phyloP scores from a whole-genome alignment of 1,140 invertebrate species.

The Venustaconcha ellipsiformis region DNA sequence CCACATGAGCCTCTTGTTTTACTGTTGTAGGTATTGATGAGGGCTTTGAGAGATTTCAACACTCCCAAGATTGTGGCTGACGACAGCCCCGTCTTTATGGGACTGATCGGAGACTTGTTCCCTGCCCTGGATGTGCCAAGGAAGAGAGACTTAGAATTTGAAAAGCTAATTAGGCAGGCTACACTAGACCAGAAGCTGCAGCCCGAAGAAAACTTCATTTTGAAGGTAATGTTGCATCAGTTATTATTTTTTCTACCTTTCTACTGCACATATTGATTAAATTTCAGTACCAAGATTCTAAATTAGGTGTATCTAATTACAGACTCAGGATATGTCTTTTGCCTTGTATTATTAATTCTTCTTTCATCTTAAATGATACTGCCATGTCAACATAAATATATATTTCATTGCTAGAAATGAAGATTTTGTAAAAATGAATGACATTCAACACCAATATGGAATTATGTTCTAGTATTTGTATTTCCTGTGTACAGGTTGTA shows the following conservation, averaged over 20 bases:
- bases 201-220: constrained; percentile 95
- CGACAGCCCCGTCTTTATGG: constrained; percentile 97
- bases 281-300: too few relatives aligned
- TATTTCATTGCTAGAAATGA: too few relatives aligned
- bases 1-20: background rate
- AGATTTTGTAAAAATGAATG: too few relatives aligned
- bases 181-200: constrained; percentile 89
- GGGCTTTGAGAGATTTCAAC: constrained; percentile 95
- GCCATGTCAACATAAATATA: too few relatives aligned
- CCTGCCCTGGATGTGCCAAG: constrained; percentile 95
- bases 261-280: too few relatives aligned
- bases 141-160: constrained; percentile 94
- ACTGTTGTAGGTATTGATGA: constrained; percentile 83
- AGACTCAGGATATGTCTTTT: too few relatives aligned
- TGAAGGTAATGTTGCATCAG: constrained; percentile 76
- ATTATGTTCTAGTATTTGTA: background rate
- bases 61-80: constrained; percentile 96
- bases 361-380: too few relatives aligned
- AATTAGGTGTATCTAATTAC: too few relatives aligned
- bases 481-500: constrained; percentile 77
- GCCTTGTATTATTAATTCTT: too few relatives aligned
- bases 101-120: constrained; percentile 95
- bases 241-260: background rate
- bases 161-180: constrained; percentile 92
- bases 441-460: too few relatives aligned